phyloP scores from a whole-genome alignment of 2,113 vertebrate species.

The Columba livia region DNA sequence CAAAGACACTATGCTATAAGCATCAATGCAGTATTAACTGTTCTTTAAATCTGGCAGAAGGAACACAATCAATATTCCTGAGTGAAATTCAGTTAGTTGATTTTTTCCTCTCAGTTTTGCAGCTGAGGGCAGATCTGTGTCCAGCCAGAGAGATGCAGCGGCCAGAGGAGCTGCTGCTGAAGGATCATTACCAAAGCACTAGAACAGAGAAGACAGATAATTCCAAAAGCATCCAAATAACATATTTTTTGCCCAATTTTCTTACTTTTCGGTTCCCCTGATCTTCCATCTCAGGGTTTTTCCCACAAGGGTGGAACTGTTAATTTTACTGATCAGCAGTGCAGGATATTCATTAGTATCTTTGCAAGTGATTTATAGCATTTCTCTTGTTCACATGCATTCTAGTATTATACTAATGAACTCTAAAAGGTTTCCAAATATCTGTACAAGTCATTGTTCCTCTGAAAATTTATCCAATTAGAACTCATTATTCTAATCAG shows the following conservation, averaged over 20 bases:
- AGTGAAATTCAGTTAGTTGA: background rate
- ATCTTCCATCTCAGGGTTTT: background rate
- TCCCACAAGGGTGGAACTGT: background rate
- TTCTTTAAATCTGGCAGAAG: background rate
- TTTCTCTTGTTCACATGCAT: background rate
- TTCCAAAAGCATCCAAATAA: rapidly evolving
- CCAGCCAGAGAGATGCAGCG: background rate
- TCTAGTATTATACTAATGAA: background rate
- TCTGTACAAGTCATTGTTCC: background rate
- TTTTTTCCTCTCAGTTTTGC: background rate
- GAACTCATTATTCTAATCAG: background rate
- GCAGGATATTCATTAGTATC: background rate
- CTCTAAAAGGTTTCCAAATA: background rate
- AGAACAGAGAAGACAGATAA: background rate
- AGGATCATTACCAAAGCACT: background rate
- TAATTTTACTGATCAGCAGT: background rate
- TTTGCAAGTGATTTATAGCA: background rate
- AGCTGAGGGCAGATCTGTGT: background rate
- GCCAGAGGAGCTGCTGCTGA: background rate
- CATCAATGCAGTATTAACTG: background rate
- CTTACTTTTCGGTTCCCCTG: background rate
- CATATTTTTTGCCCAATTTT: background rate
- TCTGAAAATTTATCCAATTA: background rate
- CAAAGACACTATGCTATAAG: background rate
- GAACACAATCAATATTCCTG: background rate